phyloP scores from a whole-genome alignment of 2,113 vertebrate species.

The Anarhynchus alexandrinus region DNA sequence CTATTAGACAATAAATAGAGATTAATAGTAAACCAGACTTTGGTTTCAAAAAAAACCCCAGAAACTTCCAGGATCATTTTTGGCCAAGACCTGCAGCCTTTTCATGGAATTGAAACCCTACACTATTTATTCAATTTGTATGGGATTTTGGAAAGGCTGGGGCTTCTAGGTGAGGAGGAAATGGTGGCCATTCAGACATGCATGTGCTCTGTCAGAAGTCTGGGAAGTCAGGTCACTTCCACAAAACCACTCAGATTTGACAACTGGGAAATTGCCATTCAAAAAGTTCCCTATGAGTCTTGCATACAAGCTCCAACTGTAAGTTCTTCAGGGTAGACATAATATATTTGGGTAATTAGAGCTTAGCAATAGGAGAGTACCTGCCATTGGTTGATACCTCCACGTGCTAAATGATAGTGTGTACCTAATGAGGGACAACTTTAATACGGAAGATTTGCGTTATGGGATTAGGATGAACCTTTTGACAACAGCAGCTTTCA shows the following conservation, averaged over 20 bases:
- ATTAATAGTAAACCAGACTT: not conserved
- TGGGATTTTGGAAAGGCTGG: not conserved
- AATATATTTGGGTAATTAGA: not conserved
- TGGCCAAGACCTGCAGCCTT: not conserved
- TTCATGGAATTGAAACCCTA: not conserved
- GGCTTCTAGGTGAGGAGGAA: not conserved
- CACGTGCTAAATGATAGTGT: fast-evolving
- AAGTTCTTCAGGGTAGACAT: not conserved
- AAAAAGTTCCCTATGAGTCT: not conserved
- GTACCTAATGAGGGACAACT: not conserved
- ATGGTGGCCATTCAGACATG: not conserved
- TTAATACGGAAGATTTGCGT: not conserved
- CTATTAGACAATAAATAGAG: not conserved
- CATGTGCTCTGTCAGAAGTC: not conserved
- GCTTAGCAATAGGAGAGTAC: not conserved
- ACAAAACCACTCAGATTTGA: not conserved
- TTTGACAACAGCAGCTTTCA: not conserved
- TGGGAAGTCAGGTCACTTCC: not conserved
- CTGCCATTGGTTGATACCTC: not conserved
- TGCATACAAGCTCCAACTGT: not conserved
- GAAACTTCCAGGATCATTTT: not conserved
- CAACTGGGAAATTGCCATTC: not conserved
- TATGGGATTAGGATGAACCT: not conserved
- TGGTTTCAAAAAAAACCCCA: not conserved
- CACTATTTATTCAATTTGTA: not conserved